Evolutionary conservation across 2,797 vertebrate genomes (phyloP), one percentile per base, ranked within the genome.

Genomic region (Notolabrus celidotus): DNA sequence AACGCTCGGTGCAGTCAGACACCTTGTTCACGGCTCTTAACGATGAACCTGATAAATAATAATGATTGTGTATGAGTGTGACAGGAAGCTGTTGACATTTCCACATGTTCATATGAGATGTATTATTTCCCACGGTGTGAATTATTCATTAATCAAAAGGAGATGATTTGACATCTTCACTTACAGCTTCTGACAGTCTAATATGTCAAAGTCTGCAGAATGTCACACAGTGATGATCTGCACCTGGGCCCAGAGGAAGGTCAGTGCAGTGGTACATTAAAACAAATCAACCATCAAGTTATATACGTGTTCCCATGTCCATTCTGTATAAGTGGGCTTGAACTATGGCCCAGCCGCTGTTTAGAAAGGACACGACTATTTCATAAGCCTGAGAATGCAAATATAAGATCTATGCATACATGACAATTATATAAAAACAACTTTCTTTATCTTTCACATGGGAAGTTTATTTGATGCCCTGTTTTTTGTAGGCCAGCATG

Each of bases 221-320:
- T 42, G 60, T 82, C 45, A 59, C 52, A 54, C 14, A n/a, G 36
- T 57, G 59, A 72, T n/a, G 41, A 51, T 38, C 51, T 65, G 45
- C 78, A 82, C 59, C 63, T 82, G 74, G 55, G 5, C 9, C 43
- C 15, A 12, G 6, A 71, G 31, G 47, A 67, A 45, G 64, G 41
- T 69, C 54, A 33, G 64, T 49, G 68, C 33, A 65, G 70, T 42
- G 46, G 36, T 67, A 27, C 25, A 27, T 65, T 42, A 23, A 12
- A 69, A 78, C 63, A 77, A 89, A 73, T 78, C 74, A 85, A 88
- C 79, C 86, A 84, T 88, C 83, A 91, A 79, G 66, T 78, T 19
- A 16, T 46, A 79, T 62, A 39, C n/a, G 7, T 34, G 43, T 82
- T 84, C 56, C 63, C 25, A 54, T 52, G 60, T 55, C 7, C 12